A percentile compares a stretch with the other conserved stretches of the same genome.
phyloP scores from a whole-genome alignment of 2,888 invertebrate genomes.

The Herminia tarsipennalis region DNA sequence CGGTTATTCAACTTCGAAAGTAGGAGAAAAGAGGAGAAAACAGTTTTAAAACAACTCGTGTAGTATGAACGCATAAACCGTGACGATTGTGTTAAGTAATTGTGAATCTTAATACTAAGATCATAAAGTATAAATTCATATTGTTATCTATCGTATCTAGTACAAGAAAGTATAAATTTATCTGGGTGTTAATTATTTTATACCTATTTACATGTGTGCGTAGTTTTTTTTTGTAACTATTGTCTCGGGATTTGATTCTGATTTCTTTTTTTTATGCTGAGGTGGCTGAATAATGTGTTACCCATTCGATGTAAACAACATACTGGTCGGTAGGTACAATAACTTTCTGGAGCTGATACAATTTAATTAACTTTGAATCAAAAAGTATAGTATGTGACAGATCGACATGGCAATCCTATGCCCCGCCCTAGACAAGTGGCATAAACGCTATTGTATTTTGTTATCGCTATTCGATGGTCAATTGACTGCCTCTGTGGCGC shows the following conservation, averaged over 20 bases:
- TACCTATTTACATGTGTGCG: slow-evolving; percentile 8
- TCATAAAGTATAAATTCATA: slow-evolving; percentile 25
- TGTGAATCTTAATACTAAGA: slow-evolving; percentile 17
- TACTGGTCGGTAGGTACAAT: too few species aligned
- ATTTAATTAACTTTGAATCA: too few species aligned
- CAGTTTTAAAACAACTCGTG: slow-evolving; percentile 64
- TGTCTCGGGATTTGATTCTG: background rate
- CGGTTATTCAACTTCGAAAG: slow-evolving; percentile 83
- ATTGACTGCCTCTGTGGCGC: too few species aligned
- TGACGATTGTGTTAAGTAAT: slow-evolving; percentile 47
- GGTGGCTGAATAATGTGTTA: too few species aligned
- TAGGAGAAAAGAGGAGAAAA: slow-evolving; percentile 80
- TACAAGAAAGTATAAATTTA: slow-evolving; percentile 32
- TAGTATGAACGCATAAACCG: slow-evolving; percentile 57
- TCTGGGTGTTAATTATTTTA: slow-evolving; percentile 22
- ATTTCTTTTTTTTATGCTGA: too few species aligned
- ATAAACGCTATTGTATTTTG: too few species aligned
- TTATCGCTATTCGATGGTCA: too few species aligned
- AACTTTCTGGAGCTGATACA: too few species aligned
- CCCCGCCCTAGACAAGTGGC: too few species aligned
- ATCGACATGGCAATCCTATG: too few species aligned
- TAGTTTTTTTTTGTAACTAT: background rate
- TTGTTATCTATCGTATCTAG: background rate
- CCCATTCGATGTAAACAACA: too few species aligned
- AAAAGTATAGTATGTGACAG: too few species aligned